Percentiles rank a stretch among this genome's conserved stretches.
phyloP scores from a whole-genome alignment of 2,113 vertebrate genomes.

The human region DNA sequence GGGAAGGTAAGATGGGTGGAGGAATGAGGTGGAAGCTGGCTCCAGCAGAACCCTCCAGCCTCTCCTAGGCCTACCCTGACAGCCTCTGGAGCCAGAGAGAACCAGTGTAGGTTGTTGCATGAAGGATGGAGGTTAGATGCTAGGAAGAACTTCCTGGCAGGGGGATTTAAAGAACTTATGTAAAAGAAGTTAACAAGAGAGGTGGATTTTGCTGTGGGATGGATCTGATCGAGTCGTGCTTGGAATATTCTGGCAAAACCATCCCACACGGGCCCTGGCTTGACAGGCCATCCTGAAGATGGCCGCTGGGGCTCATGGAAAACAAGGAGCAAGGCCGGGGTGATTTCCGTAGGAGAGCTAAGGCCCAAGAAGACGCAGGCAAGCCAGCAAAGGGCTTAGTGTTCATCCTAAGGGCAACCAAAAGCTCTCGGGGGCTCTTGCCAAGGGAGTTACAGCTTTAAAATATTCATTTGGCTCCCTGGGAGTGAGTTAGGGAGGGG shows the following conservation, averaged over 20 bases:
- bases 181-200: neutral
- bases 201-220: neutral
- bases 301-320: neutral
- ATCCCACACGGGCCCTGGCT: neutral
- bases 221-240: neutral
- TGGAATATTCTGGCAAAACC: neutral
- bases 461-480: neutral
- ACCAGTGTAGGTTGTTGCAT: neutral
- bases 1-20: conserved; percentile 89
- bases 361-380: neutral
- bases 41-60: neutral
- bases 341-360: neutral
- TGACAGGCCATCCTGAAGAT: neutral
- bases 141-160: neutral
- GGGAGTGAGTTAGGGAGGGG: neutral
- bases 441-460: neutral
- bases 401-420: neutral
- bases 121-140: neutral
- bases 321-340: neutral
- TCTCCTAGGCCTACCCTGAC: neutral
- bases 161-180: neutral
- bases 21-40: neutral
- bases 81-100: neutral
- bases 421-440: neutral
- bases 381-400: neutral